Evolutionary conservation across 2,888 invertebrate genomes (phyloP), one percentile per base, ranked within the genome.

Genomic region (Choristoneura rosaceana): DNA sequence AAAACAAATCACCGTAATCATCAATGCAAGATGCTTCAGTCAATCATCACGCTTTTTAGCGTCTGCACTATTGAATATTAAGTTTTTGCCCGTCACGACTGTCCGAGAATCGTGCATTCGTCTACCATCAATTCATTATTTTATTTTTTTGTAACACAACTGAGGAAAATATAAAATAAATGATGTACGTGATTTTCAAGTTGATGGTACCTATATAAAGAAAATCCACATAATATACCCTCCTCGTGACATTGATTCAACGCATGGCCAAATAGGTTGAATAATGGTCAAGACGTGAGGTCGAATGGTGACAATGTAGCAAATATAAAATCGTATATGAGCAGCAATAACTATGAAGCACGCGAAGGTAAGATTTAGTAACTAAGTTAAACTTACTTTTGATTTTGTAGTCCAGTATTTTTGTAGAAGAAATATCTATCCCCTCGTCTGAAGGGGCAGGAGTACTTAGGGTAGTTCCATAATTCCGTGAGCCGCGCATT

Each of bases 391-490:
- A 81, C 90, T 90, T 82, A 98, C 98, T 97, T 97, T 90, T 99
- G 99, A 91, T 99, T 99, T 92, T 99, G 99, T 71, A 99, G 95
- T 1, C 99, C 99, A 47, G 97, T 96, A 87, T 99, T 99, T 94
- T 97, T 97, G 82, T 96, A 97, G 91, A 98, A 99, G 91, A 98
- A 99, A 90, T 99, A 99, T 85, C 95, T 95, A 76, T 96, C 94
- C 3, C 99, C 99, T 81, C 97, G 95, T 80, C 96, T 96, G 82
- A 95, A 96, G 0, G 99, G 99, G 79, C 97, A 97, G 2, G 98
- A 97, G 90, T 97, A 98, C 93, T 99, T 99, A n/a, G 98, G 98
- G 91, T 98, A 99, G 90, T 99, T 97, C 99, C 99, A 99, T 41
- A 99, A 93, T 80, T 98, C 97, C 0, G 97, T 99, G 41, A 99